These are phyloP conservation scores for Dasyurus viverrinus DNA, from an alignment of 2,113 vertebrate genomes.

Conservation along the genomic window DNA sequence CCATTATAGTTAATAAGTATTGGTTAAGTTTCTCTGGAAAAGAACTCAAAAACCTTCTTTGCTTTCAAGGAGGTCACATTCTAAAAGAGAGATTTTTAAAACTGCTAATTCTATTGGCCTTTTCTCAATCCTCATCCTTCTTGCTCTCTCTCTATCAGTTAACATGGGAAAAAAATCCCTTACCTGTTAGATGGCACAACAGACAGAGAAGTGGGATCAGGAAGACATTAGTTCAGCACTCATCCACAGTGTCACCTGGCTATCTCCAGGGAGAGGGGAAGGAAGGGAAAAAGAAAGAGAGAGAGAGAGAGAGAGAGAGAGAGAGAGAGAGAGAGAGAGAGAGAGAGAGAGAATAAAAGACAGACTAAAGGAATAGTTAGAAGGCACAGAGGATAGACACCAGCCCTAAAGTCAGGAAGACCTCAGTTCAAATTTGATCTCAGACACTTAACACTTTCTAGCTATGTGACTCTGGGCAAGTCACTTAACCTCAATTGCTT, in stretches of 20 bases:
- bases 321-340: too few species aligned
- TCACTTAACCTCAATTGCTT: too few species aligned
- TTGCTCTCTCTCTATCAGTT: background rate
- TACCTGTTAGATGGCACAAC: background rate
- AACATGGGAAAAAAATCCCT: background rate
- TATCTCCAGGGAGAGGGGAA: background rate
- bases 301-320: too few species aligned
- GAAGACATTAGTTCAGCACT: background rate
- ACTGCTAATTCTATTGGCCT: background rate
- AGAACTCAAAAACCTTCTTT: background rate
- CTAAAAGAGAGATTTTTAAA: background rate
- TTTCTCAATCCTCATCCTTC: background rate
- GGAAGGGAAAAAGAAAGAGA: too few species aligned
- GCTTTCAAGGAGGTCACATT: background rate
- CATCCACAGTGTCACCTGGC: background rate
- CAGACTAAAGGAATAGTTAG: too few species aligned
- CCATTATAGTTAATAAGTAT: too few species aligned
- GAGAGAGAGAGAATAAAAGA: too few species aligned
- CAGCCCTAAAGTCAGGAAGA: too few species aligned
- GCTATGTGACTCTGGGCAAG: too few species aligned
- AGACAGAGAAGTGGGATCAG: background rate
- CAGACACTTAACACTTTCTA: too few species aligned
- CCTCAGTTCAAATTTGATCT: too few species aligned
- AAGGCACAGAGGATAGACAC: too few species aligned
- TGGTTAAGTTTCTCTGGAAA: background rate